Percentiles rank a stretch among this genome's conserved stretches.
phyloP scores from a whole-genome alignment of 2,113 vertebrate genomes.

The Leptodactylus fuscus region DNA sequence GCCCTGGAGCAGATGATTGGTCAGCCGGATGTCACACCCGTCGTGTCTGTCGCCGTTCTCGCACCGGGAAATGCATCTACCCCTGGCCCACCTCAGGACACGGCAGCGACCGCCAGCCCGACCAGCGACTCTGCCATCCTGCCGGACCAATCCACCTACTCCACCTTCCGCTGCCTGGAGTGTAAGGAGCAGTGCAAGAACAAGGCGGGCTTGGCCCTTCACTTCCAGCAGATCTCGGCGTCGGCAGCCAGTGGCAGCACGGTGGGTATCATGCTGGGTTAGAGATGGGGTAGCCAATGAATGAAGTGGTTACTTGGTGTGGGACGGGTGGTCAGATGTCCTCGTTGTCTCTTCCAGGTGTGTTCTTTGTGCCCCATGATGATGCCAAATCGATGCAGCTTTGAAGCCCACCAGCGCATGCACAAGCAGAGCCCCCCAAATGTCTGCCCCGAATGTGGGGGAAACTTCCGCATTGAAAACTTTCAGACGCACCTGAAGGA shows the following conservation, averaged over 20 bases:
- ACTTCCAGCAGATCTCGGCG: slow-evolving; percentile 84
- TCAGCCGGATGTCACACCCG: slow-evolving; percentile 81
- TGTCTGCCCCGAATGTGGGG: slow-evolving; percentile 91
- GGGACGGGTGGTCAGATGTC: too few relatives aligned
- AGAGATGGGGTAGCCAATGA: neutral
- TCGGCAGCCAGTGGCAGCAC: slow-evolving; percentile 48
- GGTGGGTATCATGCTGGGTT: slow-evolving; percentile 61
- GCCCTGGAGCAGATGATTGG: slow-evolving; percentile 94
- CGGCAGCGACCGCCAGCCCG: slow-evolving; percentile 3
- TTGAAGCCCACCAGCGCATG: slow-evolving; percentile 87
- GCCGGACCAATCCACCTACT: slow-evolving; percentile 76
- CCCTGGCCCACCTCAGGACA: slow-evolving; percentile 66
- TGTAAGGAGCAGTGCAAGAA: slow-evolving; percentile 87
- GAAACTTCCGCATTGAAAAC: slow-evolving; percentile 77
- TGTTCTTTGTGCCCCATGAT: slow-evolving; percentile 85
- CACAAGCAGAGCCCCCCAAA: slow-evolving; percentile 85
- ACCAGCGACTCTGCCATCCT: slow-evolving; percentile 72
- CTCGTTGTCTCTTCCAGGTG: slow-evolving; percentile 68
- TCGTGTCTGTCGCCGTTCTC: slow-evolving; percentile 70
- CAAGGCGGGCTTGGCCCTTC: slow-evolving; percentile 82
- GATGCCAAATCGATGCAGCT: slow-evolving; percentile 88
- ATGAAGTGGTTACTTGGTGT: too few relatives aligned
- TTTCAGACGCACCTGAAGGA: slow-evolving; percentile 85
- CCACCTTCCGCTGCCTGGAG: slow-evolving; percentile 85
- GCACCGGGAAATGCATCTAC: slow-evolving; percentile 61